Conservation (phyloP, 2,113 vertebrate species). For the Phrynosoma blainvillii region DNA sequence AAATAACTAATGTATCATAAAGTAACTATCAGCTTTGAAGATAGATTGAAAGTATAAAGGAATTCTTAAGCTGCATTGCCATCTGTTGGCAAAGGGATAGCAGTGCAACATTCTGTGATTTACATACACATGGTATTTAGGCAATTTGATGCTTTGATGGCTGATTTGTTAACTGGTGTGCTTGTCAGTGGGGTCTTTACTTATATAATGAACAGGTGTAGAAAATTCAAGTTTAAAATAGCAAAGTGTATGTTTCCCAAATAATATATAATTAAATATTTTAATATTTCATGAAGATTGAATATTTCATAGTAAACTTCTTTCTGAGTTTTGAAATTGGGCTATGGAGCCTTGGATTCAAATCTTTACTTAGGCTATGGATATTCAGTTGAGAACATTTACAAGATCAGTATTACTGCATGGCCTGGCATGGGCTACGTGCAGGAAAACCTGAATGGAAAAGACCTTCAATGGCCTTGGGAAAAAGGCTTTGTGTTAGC, state of each 20-base stretch:
- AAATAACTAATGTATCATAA: slow-evolving; percentile 45
- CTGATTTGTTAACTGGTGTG: fast-evolving
- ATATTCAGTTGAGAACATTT: no score
- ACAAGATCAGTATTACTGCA: no score
- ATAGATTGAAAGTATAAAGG: neutral
- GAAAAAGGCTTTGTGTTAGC: no score
- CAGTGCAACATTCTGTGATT: slow-evolving; percentile 37
- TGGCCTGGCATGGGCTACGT: no score
- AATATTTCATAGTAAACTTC: neutral
- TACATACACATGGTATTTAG: neutral
- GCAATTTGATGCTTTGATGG: fast-evolving
- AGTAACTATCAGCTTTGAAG: slow-evolving; percentile 11
- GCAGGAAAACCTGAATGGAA: no score
- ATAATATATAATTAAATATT: neutral
- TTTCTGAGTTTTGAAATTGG: neutral
- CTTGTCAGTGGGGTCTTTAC: neutral
- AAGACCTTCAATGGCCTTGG: no score
- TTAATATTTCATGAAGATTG: neutral
- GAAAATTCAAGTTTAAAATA: fast-evolving
- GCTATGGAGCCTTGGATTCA: neutral
- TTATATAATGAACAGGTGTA: fast-evolving
- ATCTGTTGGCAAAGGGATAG: slow-evolving; percentile 61
- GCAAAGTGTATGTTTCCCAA: fast-evolving
- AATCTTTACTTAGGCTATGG: no score
- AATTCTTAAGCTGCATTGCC: slow-evolving; percentile 64